Evolutionary conservation across 2,797 vertebrate genomes (phyloP), one percentile per base, ranked within the genome.

Genomic region (Buphagus erythrorhynchus): DNA sequence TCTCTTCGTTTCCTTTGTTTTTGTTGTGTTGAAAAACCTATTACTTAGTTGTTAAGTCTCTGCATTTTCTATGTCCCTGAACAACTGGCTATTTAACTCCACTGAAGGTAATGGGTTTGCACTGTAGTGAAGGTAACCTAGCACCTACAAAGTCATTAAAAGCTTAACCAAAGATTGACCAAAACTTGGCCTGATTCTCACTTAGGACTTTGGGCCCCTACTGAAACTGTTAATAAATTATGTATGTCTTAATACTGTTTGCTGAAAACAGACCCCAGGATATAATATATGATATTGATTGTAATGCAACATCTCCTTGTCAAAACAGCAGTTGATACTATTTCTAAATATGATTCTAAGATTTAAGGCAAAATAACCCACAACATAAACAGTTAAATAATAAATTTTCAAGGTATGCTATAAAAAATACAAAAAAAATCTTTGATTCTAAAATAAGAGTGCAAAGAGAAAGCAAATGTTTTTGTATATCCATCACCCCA

Each of bases 11-110:
- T 92, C 78, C 78, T 87, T 76, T 92, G 87, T 11, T 95, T 95
- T 86, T 84, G 17, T 85, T 86, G 38, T 73, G 63, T 71, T 91
- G 91, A 96, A 94, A 96, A 94, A 72, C 51, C 66, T 88, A 66
- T 93, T 95, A 73, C 49, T 58, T 91, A 90, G 31, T 78, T 88
- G 77, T 48, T 81, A 80, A 65, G 24, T 31, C 58, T 68, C 46
- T 86, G n/a, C 33, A 67, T 93, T 95, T 92, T 82, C 61, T 40
- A 33, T 42, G 82, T 67, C 36, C 75, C 71, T 73, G 67, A 92
- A 46, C 29, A 65, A 40, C 6, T 12, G 26, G 24, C 25, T 84
- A n/a, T 80, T 81, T 91, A 81, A 72, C 48, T 63, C 67, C n/a
- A 46, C 33, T 54, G 22, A 46, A 49, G 28, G 49, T 54, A 86